phyloP scores from a whole-genome alignment of 2,888 invertebrate genomes.

The Ectemnius cavifrons region DNA sequence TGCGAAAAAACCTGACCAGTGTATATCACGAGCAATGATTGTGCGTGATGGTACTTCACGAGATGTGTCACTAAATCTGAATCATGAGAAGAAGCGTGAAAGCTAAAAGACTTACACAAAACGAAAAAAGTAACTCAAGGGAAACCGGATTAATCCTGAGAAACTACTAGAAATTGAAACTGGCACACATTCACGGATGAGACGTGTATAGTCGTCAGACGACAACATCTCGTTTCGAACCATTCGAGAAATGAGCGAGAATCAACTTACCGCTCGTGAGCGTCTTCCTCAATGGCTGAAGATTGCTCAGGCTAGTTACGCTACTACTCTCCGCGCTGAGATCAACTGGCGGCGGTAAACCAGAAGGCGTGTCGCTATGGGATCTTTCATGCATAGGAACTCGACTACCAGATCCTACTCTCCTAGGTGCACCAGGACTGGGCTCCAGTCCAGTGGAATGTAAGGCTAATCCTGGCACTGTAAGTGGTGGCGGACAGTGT shows the following conservation, averaged over 20 bases:
- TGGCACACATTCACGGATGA: slow-evolving; percentile 15
- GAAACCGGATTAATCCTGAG: neutral
- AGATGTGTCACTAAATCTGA: slow-evolving; percentile 51
- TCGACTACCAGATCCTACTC: slow-evolving; percentile 80
- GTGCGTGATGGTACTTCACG: slow-evolving; percentile 59
- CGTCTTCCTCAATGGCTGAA: slow-evolving; percentile 90
- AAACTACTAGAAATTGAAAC: slow-evolving; percentile 5
- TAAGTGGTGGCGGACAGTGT: slow-evolving; percentile 81
- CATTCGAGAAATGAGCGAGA: slow-evolving; percentile 29
- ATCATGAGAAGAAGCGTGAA: slow-evolving; percentile 13
- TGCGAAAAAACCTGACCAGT: slow-evolving; percentile 63
- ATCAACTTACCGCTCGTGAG: slow-evolving; percentile 83
- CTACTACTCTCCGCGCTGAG: slow-evolving; percentile 97
- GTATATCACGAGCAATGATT: slow-evolving; percentile 62
- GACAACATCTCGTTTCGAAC: slow-evolving; percentile 60
- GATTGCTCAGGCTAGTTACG: slow-evolving; percentile 94
- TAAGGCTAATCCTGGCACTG: slow-evolving; percentile 82
- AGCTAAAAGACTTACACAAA: neutral
- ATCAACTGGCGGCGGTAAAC: slow-evolving; percentile 89
- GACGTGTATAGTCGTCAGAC: slow-evolving; percentile 1
- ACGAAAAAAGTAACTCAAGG: neutral
- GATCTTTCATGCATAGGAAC: slow-evolving; percentile 90
- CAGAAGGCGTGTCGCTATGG: slow-evolving; percentile 92
- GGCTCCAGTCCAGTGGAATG: slow-evolving; percentile 78
- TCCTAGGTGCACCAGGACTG: slow-evolving; percentile 80